Base-by-base conservation (phyloP, 1,140 invertebrate species). In the Yoshiicerus persimilis region DNA sequence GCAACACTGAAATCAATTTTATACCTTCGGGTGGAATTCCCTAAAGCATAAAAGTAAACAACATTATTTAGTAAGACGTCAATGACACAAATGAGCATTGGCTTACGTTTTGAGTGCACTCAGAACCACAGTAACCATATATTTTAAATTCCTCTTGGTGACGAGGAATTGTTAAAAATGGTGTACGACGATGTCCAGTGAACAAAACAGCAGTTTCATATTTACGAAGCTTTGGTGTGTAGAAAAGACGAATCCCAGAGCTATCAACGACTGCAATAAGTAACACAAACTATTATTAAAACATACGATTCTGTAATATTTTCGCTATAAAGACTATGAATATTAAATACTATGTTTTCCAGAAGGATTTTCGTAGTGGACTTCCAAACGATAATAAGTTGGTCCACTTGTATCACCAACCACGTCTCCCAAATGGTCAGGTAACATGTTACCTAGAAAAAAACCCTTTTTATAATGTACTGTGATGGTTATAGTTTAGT, bases 361-460 rank as follows among this genome's bases (percentile, higher is more conserved):
- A 13, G 92, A 93, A 8, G 95, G 95, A 93, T 96, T 97, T 91
- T 97, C 96, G 91, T 97, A 98, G 93, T 98, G 97, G 89, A 97
- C 95, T 93, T 98, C 96, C 1, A 97, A 93, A 96, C 97, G 96
- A 92, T 97, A 97, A 93, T 95, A 97, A 1, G 95, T 95, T 8
- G 95, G 94, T 75, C 95, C 95, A 13, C 90, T 90, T 36, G 94
- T 92, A 86, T 94, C 94, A 70, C 95, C 95, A n/a, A 89, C 90
- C 6, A 0, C 23, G 23, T 9, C 25, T 34, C 96, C 97, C 16
- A 97, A 96, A 92, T 97, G 95, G 66, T 95, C 94, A 1, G 96
- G 96, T 66, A 97, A 93, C 92, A 96, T 96, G 92, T 97, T 96
- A 13, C 66, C 66, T 70, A 62, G 10, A 1, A 62, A 8, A 62